Base-by-base conservation (phyloP, 1,140 invertebrate genomes). In the Apis dorsata region DNA sequence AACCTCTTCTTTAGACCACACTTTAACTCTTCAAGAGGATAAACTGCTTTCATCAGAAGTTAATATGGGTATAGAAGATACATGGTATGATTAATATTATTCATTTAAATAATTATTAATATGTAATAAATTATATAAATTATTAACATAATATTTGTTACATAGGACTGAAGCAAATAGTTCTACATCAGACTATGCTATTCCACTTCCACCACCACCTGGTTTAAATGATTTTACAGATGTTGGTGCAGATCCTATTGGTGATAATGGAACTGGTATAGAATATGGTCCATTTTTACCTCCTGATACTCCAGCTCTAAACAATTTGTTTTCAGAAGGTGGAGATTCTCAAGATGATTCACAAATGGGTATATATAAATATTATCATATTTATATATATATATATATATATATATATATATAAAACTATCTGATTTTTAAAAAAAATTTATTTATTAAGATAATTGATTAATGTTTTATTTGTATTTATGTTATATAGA, bases 1-100 rank as follows among this genome's bases (percentile, higher is more conserved):
- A 53, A 93, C 93, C 55, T 91, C 90, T 70, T 92, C 93, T 34
- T 84, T 94, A 77, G 92, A 93, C 90, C 92, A 93, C 62, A 91
- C 93, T 66, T 85, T 94, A n/a, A 93, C 88, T 19, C 76, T 94
- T 24, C 89, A 93, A 76, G 93, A 93, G 72, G 92, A 94, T 75
- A 92, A 90, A 81, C 70, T 87, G 68, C 88, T 86, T 63, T 88
- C 88, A 13, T 86, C 90, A 44, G 91, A 93, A 70, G 90, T 89
- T 79, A 93, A 90, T 83, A 94, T 94, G 93, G 93, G 93, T 79
- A 92, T 94, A 79, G 93, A 94, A 89, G 93, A 94, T 85, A 93
- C 92, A 83, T 94, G 93, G 93, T 93, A 88, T 60, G 12, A 75
- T 65, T 11, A 55, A 59, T 78, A 68, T 69, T 24, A 62, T 59